Conservation (phyloP, 2,888 invertebrate genomes). For the Melanotus villosus region DNA sequence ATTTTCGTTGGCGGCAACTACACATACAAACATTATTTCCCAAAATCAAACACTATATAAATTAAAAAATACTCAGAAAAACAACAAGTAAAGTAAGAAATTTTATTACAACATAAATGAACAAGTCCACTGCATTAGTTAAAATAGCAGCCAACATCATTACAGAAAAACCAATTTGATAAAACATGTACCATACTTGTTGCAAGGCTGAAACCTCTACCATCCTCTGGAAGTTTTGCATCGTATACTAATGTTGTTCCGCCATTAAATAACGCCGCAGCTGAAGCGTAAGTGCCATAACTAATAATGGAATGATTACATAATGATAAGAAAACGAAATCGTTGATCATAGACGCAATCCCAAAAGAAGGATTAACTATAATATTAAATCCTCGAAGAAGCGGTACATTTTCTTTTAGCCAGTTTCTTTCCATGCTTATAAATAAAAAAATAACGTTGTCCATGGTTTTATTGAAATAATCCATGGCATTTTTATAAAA, state of each 20-base stretch:
- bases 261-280: slow-evolving; percentile 13
- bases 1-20: too few species aligned
- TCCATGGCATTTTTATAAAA: slow-evolving; percentile 21
- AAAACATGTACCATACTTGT: neutral
- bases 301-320: slow-evolving; percentile 28
- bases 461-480: neutral
- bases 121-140: too few species aligned
- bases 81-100: too few species aligned
- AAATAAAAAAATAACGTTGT: slow-evolving; percentile 21
- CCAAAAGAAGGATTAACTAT: neutral
- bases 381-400: neutral
- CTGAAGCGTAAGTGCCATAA: slow-evolving; percentile 17
- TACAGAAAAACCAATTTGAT: slow-evolving; percentile 20
- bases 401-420: neutral
- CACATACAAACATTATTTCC: too few species aligned
- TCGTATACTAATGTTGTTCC: slow-evolving; percentile 20
- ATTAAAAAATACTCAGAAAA: too few species aligned
- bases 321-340: slow-evolving; percentile 11
- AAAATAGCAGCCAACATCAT: neutral
- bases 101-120: too few species aligned
- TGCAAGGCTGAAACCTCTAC: slow-evolving; percentile 7
- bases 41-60: too few species aligned
- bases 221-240: slow-evolving; percentile 1
- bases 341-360: neutral
- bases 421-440: neutral